Base-by-base conservation (phyloP, 30 jellyfish, hydroid and myxozoan genomes). In the Catostylus mosaicus region DNA sequence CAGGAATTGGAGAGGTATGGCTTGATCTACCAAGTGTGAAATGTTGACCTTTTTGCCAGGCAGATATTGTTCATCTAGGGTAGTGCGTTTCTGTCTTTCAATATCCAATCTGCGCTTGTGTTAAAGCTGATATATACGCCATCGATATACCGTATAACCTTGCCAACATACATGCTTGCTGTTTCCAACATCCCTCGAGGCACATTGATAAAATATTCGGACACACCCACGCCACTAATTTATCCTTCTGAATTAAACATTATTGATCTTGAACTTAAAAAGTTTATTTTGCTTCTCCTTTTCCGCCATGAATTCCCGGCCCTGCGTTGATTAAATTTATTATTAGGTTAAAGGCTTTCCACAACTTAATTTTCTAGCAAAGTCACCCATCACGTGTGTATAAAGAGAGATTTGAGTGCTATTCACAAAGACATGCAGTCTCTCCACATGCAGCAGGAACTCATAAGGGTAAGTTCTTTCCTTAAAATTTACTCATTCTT, bases 381-480 rank as follows among this genome's bases (percentile, higher is more conserved):
- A 70, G 97, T 93, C 43, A 93, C 98, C 0, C 98, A 93, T 67
- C 89, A 93, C 74, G 98, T 93, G n/a, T 34, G 89, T 51, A 92
- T 93, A 19, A 93, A 93, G 43, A 80, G 98, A 22, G 98, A 93
- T 72, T 38, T 93, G 80, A 80, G 97, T 19, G 98, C 98, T 5
- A 70, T 93, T 7, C 96, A 93, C 35, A 74, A 84, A 37, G 98
- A 93, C 65, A 70, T 89, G 34, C 98, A 93, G 48, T 73, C 91
- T 11, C 91, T 81, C n/a, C 97, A 93, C 75, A 66, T 93, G 97
- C 98, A 90, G 52, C 96, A 79, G 50, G 97, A 90, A 67, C 77
- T 90, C 12, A 83, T 64, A 38, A 84, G 90, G 96, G 97, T 90
- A 72, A 61, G 70, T 24, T n/a, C n/a, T n/a, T n/a, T n/a, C n/a